These are phyloP conservation scores for Taurulus bubalis DNA, from an alignment of 2,113 vertebrate species.

Conservation along the genomic window DNA sequence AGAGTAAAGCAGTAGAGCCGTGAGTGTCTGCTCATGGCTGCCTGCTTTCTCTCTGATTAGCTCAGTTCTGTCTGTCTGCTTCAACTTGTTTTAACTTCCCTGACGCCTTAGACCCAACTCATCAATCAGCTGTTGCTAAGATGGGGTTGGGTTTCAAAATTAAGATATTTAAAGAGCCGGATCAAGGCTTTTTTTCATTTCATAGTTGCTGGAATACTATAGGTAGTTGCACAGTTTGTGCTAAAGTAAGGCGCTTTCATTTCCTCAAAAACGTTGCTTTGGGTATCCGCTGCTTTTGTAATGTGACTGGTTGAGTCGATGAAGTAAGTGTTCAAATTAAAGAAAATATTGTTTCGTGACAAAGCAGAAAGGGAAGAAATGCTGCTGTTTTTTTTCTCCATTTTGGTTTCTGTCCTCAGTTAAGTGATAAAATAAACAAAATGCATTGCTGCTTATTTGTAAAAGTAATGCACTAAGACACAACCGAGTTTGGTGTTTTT, in stretches of 20 bases:
- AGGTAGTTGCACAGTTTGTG: constrained; percentile 45
- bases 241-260: constrained; percentile 48
- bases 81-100: constrained; percentile 53
- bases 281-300: constrained; percentile 46
- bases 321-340: constrained; percentile 54
- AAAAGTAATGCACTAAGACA: constrained; percentile 48
- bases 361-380: constrained; percentile 55
- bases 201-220: constrained; percentile 43
- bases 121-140: not conserved
- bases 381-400: constrained; percentile 34
- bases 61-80: constrained; percentile 48
- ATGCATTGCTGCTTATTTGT: constrained; percentile 64
- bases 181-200: constrained; percentile 62
- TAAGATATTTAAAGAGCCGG: constrained; percentile 51
- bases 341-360: constrained; percentile 73
- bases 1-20: constrained; percentile 84
- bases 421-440: constrained; percentile 88
- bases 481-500: not conserved
- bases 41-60: constrained; percentile 85
- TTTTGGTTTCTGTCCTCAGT: constrained; percentile 79
- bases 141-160: constrained; percentile 54
- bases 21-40: constrained; percentile 78
- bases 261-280: constrained; percentile 58
- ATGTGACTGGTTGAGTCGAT: constrained; percentile 54
- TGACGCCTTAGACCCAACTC: constrained; percentile 29